Conservation (phyloP, 2,113 vertebrate genomes). For the Eclectus roratus region DNA sequence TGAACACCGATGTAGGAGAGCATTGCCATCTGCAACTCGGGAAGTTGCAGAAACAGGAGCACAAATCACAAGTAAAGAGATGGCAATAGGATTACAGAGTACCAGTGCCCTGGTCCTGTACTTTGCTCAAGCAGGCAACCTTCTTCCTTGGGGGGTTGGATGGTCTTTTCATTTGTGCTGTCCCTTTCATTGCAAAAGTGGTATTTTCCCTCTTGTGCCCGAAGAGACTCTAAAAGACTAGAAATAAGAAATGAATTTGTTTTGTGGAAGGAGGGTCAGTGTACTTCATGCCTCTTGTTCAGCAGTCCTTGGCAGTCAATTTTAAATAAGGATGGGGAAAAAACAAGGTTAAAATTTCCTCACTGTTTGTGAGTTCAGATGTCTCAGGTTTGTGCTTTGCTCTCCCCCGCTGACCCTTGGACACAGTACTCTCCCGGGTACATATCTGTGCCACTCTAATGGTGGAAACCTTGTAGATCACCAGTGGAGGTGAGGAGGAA, state of each 20-base stretch:
- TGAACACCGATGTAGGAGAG: neutral
- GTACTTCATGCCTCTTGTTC: neutral
- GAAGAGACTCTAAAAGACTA: neutral
- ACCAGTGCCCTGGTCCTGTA: neutral
- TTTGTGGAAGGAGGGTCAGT: neutral
- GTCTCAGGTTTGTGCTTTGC: neutral
- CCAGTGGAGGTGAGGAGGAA: neutral
- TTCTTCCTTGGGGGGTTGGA: neutral
- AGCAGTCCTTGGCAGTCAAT: neutral
- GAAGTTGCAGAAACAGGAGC: neutral
- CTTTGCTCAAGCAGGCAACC: rapidly evolving
- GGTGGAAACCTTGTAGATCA: neutral
- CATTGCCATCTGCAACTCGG: neutral
- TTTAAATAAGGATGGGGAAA: neutral
- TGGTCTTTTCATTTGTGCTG: neutral
- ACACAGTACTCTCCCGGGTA: rapidly evolving
- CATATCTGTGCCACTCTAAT: neutral
- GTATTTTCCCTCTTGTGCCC: neutral
- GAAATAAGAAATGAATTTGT: neutral
- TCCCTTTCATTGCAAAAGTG: neutral
- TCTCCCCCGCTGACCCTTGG: rapidly evolving
- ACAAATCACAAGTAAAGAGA: neutral
- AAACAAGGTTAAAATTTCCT: neutral
- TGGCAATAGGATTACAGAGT: neutral
- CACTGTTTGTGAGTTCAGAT: neutral